These are phyloP conservation scores for Teleopsis dalmanni DNA, from an alignment of 1,140 invertebrate genomes.

Conservation along the genomic window DNA sequence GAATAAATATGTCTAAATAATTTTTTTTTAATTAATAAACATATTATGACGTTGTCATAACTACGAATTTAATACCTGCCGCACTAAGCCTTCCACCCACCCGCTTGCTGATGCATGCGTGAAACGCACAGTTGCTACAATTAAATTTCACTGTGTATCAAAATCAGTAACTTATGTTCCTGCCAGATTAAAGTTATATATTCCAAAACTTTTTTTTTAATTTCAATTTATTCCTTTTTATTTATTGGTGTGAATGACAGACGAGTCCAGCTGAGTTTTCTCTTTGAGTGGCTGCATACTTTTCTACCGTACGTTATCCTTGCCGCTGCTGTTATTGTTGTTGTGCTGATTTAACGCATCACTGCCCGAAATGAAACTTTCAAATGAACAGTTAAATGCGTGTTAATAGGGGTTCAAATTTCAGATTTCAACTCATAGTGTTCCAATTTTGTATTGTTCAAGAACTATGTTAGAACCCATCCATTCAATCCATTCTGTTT, in stretches of 20 bases:
- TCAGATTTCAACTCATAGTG: too few species aligned
- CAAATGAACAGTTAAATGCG: constrained; percentile 44
- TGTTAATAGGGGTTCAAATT: constrained; percentile 44
- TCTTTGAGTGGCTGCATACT: constrained; percentile 15
- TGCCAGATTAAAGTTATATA: constrained; percentile 40
- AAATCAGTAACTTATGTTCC: constrained; percentile 43
- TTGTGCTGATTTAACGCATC: constrained; percentile 40
- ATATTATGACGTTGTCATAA: too few species aligned
- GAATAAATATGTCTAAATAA: too few species aligned
- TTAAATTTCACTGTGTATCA: too few species aligned
- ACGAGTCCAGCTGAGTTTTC: constrained; percentile 13
- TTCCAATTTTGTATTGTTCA: too few species aligned
- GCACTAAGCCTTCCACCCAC: too few species aligned
- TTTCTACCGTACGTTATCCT: constrained; percentile 14
- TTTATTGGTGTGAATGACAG: not conserved
- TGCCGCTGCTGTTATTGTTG: not conserved
- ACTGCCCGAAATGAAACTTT: constrained; percentile 40
- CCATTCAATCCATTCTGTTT: too few species aligned
- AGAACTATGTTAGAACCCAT: too few species aligned
- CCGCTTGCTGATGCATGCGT: too few species aligned
- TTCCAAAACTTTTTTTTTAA: not conserved
- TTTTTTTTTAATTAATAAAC: too few species aligned
- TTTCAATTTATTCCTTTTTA: not conserved
- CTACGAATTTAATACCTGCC: too few species aligned
- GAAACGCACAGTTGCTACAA: too few species aligned